Evolutionary conservation across 1,140 invertebrate genomes (phyloP), one percentile per base, ranked within the genome.

Genomic region (Hydropsyche tenuis): DNA sequence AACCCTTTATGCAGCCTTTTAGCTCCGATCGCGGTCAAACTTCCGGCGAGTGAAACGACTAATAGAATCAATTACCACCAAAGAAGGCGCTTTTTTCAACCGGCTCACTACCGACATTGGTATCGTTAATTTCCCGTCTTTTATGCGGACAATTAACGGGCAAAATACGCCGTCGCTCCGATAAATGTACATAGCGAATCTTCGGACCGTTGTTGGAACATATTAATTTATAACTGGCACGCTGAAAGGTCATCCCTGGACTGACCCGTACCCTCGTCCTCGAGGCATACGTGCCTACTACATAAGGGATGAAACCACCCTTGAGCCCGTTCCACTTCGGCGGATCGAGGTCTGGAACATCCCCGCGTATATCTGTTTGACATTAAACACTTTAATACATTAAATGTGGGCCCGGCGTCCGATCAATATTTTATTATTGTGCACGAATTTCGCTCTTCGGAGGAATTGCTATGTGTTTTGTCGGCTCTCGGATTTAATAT

Each of bases 261-360:
- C 73, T 75, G 73, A 75, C 73, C 73, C 73, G 62, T 65, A 72
- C 73, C 73, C 69, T 74, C 73, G 73, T 74, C 63, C 66, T 16
- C 42, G 66, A 51, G 64, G 20, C 69, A 71, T 75, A 75, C 73
- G 73, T 75, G 73, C 73, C 73, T 72, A 53, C 69, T 72, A 65
- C 69, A 48, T 72, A 45, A 51, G 73, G 73, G 69, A 53, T 46
- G 43, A 74, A 74, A 70, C 73, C 69, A 68, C 43, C 65, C 65
- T 22, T 62, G 27, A 12, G 43, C 43, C 63, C 63, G 30, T 20
- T 53, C 22, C 51, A 53, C 60, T n/a, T 63, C 56, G 5, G 11
- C 22, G 5, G 5, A 9, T 62, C 25, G 56, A 6, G 7, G 5
- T 7, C 46, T 18, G 51, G 22, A 53, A 60, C 20, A 9, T 42